Percentiles rank a stretch among this genome's conserved stretches.
Evolutionary conservation across 2,113 vertebrate genomes (phyloP).

Genomic region (Aphyosemion australe): DNA sequence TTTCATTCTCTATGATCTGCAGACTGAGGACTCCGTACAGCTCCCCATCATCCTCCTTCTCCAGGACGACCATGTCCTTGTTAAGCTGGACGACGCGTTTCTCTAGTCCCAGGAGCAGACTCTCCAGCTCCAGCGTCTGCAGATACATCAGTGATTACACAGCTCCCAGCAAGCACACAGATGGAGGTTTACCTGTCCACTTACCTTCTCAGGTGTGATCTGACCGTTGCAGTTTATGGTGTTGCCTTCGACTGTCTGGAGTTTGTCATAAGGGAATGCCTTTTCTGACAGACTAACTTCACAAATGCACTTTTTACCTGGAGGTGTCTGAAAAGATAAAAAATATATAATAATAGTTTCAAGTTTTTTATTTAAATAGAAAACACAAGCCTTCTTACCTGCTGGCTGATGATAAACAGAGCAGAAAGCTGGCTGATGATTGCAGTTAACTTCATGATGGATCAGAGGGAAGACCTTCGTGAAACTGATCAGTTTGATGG

Average conservation of each 20-base stretch:
- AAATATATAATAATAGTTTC: no score
- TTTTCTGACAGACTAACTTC: slow-evolving; percentile 52
- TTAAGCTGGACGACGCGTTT: slow-evolving; percentile 61
- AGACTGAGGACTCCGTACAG: slow-evolving; percentile 71
- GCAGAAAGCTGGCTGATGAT: slow-evolving; percentile 17
- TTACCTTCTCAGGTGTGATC: slow-evolving; percentile 66
- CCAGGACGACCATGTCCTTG: slow-evolving; percentile 52
- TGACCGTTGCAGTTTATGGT: slow-evolving; percentile 49
- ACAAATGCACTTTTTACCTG: slow-evolving; percentile 62
- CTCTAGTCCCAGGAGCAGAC: slow-evolving; percentile 62
- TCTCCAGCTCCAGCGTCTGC: slow-evolving; percentile 59
- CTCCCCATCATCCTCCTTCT: slow-evolving; percentile 68
- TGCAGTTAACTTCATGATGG: slow-evolving; percentile 38
- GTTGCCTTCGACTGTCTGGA: slow-evolving; percentile 26
- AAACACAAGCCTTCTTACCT: slow-evolving; percentile 73
- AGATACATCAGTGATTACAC: neutral
- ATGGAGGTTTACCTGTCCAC: no score
- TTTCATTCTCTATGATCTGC: slow-evolving; percentile 72
- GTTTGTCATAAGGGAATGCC: slow-evolving; percentile 64
- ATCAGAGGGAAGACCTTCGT: neutral
- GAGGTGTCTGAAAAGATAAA: slow-evolving; percentile 27
- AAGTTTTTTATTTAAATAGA: no score
- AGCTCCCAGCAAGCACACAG: neutral
- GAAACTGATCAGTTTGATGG: neutral
- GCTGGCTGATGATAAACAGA: slow-evolving; percentile 37